A percentile compares a stretch with the other conserved stretches of the same genome.
Evolutionary conservation across 2,113 vertebrate species (phyloP).

Genomic region (Triplophysa rosa): DNA sequence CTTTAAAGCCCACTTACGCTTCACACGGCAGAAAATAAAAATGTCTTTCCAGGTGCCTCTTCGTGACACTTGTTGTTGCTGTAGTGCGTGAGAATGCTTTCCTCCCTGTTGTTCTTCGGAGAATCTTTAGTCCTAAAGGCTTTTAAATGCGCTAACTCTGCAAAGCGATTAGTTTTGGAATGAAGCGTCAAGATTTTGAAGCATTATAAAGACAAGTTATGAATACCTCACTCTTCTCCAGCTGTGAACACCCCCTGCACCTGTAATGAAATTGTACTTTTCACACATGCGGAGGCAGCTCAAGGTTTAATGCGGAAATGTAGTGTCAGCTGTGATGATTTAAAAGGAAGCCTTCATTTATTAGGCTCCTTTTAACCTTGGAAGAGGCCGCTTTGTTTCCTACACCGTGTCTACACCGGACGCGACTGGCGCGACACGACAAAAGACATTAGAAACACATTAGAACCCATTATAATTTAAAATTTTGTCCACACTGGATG

Average conservation of each 20-base stretch:
- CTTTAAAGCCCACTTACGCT: neutral
- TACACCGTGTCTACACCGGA: no score
- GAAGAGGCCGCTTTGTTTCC: constrained; percentile 4
- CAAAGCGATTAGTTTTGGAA: constrained; percentile 4
- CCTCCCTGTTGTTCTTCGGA: neutral
- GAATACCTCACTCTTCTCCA: neutral
- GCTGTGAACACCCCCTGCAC: constrained; percentile 12
- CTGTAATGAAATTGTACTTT: constrained; percentile 8
- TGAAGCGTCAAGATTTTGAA: constrained; percentile 12
- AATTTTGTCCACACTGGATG: no score
- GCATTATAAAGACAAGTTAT: constrained; percentile 8
- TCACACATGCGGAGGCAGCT: constrained; percentile 12
- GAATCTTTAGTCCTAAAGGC: neutral
- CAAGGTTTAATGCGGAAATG: constrained; percentile 15
- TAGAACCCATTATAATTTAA: no score
- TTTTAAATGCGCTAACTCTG: neutral
- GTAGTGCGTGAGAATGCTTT: neutral
- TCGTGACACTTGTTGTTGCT: constrained; percentile 7
- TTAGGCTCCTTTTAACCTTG: constrained; percentile 2
- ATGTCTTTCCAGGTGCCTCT: neutral
- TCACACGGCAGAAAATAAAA: neutral
- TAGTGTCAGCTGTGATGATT: constrained; percentile 25
- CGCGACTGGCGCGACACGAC: no score
- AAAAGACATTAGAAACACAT: no score
- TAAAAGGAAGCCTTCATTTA: constrained; percentile 27